Percentiles rank a stretch among this genome's conserved stretches.
phyloP scores from a whole-genome alignment of 2,797 vertebrate species.

The Scyliorhinus canicula region DNA sequence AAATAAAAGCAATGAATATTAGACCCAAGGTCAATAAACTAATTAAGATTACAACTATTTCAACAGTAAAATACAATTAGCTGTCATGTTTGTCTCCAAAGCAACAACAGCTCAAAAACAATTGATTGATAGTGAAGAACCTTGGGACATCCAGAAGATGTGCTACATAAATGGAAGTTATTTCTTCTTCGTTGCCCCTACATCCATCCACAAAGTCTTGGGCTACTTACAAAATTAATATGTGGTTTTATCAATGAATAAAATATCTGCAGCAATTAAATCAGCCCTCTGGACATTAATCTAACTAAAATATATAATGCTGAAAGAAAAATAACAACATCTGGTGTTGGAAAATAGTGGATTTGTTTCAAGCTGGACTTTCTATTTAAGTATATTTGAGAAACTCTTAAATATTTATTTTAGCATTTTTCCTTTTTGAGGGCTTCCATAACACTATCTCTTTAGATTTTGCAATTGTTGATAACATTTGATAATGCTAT shows the following conservation, averaged over 20 bases:
- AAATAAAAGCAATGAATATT: neutral
- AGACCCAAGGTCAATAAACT: neutral
- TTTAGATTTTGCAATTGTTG: neutral
- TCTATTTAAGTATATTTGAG: neutral
- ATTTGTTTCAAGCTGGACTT: neutral
- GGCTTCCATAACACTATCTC: neutral
- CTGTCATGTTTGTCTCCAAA: neutral
- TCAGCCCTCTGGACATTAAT: neutral
- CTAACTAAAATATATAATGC: neutral
- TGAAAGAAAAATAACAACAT: slow-evolving; percentile 5
- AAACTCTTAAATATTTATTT: neutral
- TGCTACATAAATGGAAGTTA: neutral
- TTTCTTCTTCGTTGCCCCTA: neutral
- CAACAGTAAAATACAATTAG: neutral
- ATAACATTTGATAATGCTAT: no score
- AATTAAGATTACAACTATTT: neutral
- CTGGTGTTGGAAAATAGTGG: neutral
- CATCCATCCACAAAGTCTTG: no score
- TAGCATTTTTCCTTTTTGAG: neutral
- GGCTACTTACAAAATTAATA: neutral
- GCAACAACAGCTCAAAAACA: neutral
- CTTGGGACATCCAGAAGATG: neutral
- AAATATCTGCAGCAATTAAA: neutral
- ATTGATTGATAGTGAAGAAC: neutral
- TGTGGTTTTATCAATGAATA: neutral